Conservation (phyloP, 1,140 invertebrate genomes). For the Eufriesea mexicana region DNA sequence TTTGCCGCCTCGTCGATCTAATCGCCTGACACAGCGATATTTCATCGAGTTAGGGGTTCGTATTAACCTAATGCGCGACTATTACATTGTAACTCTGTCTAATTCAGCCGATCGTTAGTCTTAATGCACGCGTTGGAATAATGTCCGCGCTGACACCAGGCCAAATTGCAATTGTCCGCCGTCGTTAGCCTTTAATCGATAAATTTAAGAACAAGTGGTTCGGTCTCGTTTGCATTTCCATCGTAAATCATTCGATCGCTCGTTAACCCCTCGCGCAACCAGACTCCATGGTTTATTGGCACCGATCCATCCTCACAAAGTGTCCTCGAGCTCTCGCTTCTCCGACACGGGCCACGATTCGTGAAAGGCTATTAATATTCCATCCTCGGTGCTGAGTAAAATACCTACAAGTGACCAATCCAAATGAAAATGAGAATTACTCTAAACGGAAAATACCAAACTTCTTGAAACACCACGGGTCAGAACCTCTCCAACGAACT, state of each 20-base stretch:
- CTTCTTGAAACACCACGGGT: too few species aligned
- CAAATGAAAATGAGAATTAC: too few species aligned
- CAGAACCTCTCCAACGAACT: too few species aligned
- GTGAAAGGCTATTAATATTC: too few species aligned
- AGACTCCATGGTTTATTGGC: neutral
- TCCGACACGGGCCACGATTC: too few species aligned
- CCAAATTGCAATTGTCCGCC: constrained; percentile 3
- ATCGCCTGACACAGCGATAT: neutral
- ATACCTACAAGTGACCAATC: too few species aligned
- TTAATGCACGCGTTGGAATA: constrained; percentile 18
- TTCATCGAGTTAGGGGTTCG: neutral
- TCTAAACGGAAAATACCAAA: too few species aligned
- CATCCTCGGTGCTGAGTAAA: too few species aligned
- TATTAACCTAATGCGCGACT: neutral
- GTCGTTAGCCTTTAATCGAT: constrained; percentile 1
- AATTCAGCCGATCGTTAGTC: constrained; percentile 15
- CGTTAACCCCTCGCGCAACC: neutral
- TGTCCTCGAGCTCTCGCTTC: neutral
- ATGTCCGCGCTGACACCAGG: constrained; percentile 4
- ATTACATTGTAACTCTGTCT: constrained; percentile 3
- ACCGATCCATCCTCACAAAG: neutral
- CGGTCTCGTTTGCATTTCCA: neutral
- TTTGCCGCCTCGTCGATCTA: neutral
- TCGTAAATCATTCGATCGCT: neutral
- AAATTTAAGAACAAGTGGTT: neutral